phyloP scores from a whole-genome alignment of 92 coral and sea anemone species.

The Palythoa grandiflora region DNA sequence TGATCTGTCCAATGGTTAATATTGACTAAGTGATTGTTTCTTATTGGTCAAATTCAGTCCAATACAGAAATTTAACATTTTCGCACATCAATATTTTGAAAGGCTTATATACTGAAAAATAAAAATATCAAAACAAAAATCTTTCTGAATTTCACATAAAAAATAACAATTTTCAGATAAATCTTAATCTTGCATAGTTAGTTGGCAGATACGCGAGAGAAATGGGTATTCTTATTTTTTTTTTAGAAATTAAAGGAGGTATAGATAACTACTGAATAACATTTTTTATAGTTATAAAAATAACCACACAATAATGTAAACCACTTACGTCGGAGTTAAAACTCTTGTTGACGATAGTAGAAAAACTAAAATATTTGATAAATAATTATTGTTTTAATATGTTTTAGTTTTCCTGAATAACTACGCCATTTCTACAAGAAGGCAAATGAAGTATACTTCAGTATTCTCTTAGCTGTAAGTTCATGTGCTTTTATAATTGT shows the following conservation, averaged over 20 bases:
- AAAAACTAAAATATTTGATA: no score
- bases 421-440: background rate
- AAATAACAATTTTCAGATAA: background rate
- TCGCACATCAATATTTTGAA: constrained; percentile 38
- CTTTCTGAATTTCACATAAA: background rate
- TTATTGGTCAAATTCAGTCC: constrained; percentile 26
- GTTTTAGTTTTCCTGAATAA: background rate
- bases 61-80: background rate
- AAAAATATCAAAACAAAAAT: background rate
- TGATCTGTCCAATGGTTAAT: background rate
- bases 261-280: background rate
- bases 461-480: background rate
- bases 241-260: no score
- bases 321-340: no score
- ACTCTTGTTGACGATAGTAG: no score
- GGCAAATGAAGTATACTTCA: background rate
- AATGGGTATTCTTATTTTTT: no score
- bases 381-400: no score
- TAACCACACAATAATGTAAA: no score
- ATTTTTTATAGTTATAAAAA: no score
- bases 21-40: background rate
- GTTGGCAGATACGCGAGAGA: no score
- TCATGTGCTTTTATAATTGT: constrained; percentile 26
- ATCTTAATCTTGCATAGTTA: no score
- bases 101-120: background rate